Conservation (phyloP, 2,113 vertebrate genomes). For the Austrofundulus limnaeus region DNA sequence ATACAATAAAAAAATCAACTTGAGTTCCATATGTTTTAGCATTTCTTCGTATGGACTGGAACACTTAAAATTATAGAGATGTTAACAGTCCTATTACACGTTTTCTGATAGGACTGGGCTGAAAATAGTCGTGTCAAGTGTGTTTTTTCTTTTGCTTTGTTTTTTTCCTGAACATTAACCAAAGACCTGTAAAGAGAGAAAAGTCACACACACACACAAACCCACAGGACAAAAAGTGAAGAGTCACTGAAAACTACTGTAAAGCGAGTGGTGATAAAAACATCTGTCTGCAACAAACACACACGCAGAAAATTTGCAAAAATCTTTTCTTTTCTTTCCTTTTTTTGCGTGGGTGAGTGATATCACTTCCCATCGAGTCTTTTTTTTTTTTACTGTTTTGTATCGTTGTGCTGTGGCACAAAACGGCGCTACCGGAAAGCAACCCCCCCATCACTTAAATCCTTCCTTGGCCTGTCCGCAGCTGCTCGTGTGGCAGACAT, state of each 20-base stretch:
- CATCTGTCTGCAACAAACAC: constrained; percentile 50
- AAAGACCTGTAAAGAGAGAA: constrained; percentile 65
- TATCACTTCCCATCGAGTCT: constrained; percentile 35
- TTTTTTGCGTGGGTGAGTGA: constrained; percentile 24
- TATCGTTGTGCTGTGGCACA: constrained; percentile 49
- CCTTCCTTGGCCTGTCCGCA: constrained; percentile 2
- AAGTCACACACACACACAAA: constrained; percentile 52
- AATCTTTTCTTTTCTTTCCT: constrained; percentile 46
- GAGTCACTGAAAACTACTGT: constrained; percentile 66
- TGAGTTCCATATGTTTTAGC: neutral
- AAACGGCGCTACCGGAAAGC: constrained; percentile 35
- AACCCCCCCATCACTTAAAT: constrained; percentile 18
- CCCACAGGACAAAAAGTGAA: constrained; percentile 66
- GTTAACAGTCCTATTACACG: neutral
- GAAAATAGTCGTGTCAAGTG: constrained; percentile 51
- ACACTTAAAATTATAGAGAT: neutral
- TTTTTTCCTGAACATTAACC: constrained; percentile 61
- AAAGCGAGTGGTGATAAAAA: constrained; percentile 60
- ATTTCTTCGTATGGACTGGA: neutral
- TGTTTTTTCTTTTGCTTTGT: constrained; percentile 35
- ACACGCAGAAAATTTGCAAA: constrained; percentile 38
- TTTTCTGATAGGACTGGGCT: neutral
- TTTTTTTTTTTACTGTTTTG: constrained; percentile 51
- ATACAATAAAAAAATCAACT: no score
- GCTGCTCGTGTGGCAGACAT: constrained; percentile 22